These are phyloP conservation scores for Desmophyllum pertusum DNA, from an alignment of 92 coral and sea anemone species.

Conservation along the genomic window DNA sequence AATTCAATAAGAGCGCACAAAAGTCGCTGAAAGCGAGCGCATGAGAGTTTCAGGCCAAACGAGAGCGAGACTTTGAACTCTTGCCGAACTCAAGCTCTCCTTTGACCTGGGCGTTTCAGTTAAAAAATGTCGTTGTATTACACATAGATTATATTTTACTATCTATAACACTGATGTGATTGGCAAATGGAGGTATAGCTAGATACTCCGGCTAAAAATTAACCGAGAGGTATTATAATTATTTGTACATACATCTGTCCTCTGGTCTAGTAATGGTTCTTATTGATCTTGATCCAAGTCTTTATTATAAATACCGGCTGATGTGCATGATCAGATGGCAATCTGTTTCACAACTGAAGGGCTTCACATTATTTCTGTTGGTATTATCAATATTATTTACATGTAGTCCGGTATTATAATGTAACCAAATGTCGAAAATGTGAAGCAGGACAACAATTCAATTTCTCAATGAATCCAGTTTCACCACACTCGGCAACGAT, in stretches of 20 bases:
- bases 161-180: neutral
- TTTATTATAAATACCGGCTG: neutral
- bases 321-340: neutral
- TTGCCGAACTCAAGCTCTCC: neutral
- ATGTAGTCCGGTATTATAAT: neutral
- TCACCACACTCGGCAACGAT: constrained; percentile 84
- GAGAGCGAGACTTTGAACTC: no score
- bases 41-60: no score
- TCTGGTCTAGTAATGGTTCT: no score
- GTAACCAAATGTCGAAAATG: no score
- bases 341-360: neutral
- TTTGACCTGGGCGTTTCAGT: no score
- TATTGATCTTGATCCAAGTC: neutral
- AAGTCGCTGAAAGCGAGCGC: no score
- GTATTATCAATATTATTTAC: neutral
- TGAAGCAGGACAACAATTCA: no score
- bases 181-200: neutral
- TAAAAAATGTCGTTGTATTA: neutral
- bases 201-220: neutral
- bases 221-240: neutral
- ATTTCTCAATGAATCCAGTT: neutral
- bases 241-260: no score
- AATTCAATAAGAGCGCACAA: no score
- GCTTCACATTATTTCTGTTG: no score
- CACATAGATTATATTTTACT: neutral